Conservation (phyloP, 2,797 vertebrate genomes). For the Coregonus sp. region DNA sequence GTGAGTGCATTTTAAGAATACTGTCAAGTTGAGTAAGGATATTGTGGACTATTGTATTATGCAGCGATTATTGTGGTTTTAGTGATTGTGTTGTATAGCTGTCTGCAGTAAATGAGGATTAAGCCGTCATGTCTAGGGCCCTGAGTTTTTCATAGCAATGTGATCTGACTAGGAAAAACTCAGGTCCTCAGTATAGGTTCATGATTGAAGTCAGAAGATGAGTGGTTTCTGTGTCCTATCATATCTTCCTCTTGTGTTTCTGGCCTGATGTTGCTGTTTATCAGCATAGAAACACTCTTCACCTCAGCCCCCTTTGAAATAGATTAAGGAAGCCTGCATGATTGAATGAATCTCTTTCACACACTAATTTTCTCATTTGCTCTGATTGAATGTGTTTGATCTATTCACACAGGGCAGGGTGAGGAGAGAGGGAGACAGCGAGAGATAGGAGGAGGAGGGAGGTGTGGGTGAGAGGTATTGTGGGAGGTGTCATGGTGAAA, state of each 20-base stretch:
- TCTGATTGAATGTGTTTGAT: conserved; percentile 71
- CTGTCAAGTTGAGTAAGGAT: background rate
- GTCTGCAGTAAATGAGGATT: background rate
- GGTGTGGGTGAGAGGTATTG: conserved; percentile 37
- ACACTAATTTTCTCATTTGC: conserved; percentile 24
- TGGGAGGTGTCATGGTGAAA: conserved; percentile 56
- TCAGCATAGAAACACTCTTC: conserved; percentile 6
- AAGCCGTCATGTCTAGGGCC: background rate
- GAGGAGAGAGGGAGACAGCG: background rate
- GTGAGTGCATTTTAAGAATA: background rate
- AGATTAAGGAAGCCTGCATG: conserved; percentile 41
- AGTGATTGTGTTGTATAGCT: background rate
- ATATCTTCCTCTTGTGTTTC: background rate
- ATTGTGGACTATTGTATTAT: background rate
- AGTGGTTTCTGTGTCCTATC: background rate
- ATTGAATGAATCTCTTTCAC: conserved; percentile 63
- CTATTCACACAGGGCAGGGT: conserved; percentile 33
- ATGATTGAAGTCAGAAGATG: background rate
- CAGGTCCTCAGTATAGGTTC: background rate
- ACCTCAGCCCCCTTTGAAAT: conserved; percentile 23
- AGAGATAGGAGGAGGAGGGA: conserved; percentile 20
- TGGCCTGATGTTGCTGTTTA: background rate
- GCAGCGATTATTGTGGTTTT: background rate
- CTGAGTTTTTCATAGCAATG: background rate
- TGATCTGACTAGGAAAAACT: background rate